phyloP scores from a whole-genome alignment of 2,113 vertebrate species.

The Cyprinus carpio region DNA sequence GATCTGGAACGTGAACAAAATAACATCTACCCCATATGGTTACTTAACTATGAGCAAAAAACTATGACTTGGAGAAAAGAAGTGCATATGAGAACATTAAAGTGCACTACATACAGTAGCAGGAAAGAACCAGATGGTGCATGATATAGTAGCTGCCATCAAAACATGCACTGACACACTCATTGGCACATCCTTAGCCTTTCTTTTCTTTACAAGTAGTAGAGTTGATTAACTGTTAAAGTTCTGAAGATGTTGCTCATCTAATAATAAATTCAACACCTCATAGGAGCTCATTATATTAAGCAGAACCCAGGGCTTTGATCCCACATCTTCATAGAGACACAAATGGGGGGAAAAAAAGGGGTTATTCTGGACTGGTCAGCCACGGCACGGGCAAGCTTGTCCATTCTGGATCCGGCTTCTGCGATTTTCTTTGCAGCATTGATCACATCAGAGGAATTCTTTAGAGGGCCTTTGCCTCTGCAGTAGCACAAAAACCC shows the following conservation, averaged over 20 bases:
- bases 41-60: not conserved
- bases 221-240: constrained; percentile 75
- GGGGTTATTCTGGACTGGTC: constrained; percentile 85
- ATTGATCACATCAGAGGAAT: constrained; percentile 99
- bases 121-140: not conserved
- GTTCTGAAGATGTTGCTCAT: constrained; percentile 71
- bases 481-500: constrained; percentile 70
- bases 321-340: constrained; percentile 53
- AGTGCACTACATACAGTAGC: not conserved
- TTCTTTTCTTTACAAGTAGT: constrained; percentile 53
- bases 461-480: constrained; percentile 98
- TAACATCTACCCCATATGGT: not conserved
- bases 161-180: not conserved
- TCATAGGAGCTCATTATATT: constrained; percentile 74
- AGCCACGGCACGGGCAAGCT: constrained; percentile 94
- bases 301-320: constrained; percentile 64
- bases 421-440: constrained; percentile 99
- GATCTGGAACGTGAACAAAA: not conserved
- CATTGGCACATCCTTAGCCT: constrained; percentile 27
- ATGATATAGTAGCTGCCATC: not conserved
- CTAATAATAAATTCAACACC: constrained; percentile 77
- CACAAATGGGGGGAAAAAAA: not conserved
- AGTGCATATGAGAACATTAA: not conserved
- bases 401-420: constrained; percentile 98
- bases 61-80: not conserved